Conservation (phyloP, 1,140 invertebrate species). For the Callitettix versicolor region DNA sequence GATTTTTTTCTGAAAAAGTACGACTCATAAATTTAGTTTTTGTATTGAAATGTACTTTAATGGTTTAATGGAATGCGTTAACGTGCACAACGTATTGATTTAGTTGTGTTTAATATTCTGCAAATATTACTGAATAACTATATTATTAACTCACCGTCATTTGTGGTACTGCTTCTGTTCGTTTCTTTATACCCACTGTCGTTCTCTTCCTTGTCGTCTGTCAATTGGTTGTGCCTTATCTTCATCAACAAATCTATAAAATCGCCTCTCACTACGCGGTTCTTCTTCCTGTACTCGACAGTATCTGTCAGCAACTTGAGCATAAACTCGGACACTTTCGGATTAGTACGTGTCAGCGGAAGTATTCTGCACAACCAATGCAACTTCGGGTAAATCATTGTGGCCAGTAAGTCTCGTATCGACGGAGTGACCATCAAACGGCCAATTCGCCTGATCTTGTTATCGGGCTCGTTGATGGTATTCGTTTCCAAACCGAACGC, state of each 20-base stretch:
- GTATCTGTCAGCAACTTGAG: conserved; percentile 39
- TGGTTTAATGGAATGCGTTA: too few species aligned
- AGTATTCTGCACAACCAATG: neutral
- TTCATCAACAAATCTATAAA: conserved; percentile 43
- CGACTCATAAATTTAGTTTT: too few species aligned
- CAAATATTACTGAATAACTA: too few species aligned
- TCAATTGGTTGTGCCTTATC: conserved; percentile 31
- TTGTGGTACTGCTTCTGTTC: neutral
- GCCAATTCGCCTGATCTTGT: conserved; percentile 27
- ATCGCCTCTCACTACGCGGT: conserved; percentile 39
- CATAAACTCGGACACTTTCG: conserved; percentile 33
- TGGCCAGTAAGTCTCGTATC: neutral
- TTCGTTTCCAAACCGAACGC: conserved; percentile 33
- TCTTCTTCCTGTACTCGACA: conserved; percentile 37
- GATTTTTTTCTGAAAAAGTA: too few species aligned
- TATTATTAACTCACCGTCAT: neutral
- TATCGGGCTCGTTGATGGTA: conserved; percentile 29
- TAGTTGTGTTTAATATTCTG: too few species aligned
- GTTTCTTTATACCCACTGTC: neutral
- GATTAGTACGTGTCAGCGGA: neutral
- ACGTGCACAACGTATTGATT: too few species aligned
- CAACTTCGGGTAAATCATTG: conserved; percentile 6
- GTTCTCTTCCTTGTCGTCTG: neutral
- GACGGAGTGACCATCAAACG: conserved; percentile 6
- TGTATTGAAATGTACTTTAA: too few species aligned